Evolutionary conservation across 2,113 vertebrate species (phyloP).

Genomic region (Gorsachius goisagi): DNA sequence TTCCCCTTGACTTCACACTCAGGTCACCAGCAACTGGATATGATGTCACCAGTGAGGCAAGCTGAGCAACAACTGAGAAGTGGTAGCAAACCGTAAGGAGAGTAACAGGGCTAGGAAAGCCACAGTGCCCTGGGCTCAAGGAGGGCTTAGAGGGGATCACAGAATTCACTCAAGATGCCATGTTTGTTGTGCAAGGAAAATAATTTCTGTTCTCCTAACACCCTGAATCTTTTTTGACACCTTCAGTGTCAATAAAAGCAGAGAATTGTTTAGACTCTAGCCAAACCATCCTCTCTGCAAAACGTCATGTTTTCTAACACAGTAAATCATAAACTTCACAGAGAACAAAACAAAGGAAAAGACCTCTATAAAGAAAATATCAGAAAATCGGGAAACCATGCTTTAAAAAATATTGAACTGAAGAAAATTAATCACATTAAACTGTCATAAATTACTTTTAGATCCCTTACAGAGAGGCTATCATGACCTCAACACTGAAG

Average conservation of each 20-base stretch:
- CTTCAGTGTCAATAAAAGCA: neutral
- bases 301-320: rapidly evolving
- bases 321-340: neutral
- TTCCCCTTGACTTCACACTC: neutral
- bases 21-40: neutral
- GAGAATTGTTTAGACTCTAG: neutral
- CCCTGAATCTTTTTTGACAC: neutral
- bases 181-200: neutral
- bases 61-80: neutral
- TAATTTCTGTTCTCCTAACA: neutral
- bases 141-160: neutral
- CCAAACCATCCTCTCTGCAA: neutral
- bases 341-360: neutral
- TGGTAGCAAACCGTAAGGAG: neutral
- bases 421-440: neutral
- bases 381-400: neutral
- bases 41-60: neutral
- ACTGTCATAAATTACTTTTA: neutral
- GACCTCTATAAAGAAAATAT: neutral
- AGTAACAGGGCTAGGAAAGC: neutral
- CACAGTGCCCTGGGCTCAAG: neutral
- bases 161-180: neutral
- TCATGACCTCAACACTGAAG: neutral
- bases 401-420: neutral
- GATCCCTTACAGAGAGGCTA: neutral